Evolutionary conservation across 2,113 vertebrate species (phyloP).

Genomic region (human (Homo sapiens)): GRCh38 chrX:27779501-27780000

Average conservation of each 20-base stretch:
- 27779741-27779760: not conserved
- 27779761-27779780: not conserved
- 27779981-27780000: constrained; percentile 13
- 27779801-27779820: not conserved
- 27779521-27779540: not conserved
- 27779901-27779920: not conserved
- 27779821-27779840: constrained; percentile 6
- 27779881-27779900: not conserved
- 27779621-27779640: not conserved
- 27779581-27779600: not conserved
- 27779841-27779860: constrained; percentile 25
- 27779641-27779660: not conserved
- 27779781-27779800: not conserved
- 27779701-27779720: not conserved
- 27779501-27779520: not conserved
- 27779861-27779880: not conserved
- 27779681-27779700: not conserved
- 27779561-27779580: not conserved
- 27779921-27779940: not conserved
- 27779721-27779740: not conserved
- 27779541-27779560: not conserved
- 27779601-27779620: not conserved
- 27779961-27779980: constrained; percentile 8
- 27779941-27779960: not conserved
- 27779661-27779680: not conserved